Conservation (phyloP, 2,797 vertebrate genomes). For the Sebastes oblongus region DNA sequence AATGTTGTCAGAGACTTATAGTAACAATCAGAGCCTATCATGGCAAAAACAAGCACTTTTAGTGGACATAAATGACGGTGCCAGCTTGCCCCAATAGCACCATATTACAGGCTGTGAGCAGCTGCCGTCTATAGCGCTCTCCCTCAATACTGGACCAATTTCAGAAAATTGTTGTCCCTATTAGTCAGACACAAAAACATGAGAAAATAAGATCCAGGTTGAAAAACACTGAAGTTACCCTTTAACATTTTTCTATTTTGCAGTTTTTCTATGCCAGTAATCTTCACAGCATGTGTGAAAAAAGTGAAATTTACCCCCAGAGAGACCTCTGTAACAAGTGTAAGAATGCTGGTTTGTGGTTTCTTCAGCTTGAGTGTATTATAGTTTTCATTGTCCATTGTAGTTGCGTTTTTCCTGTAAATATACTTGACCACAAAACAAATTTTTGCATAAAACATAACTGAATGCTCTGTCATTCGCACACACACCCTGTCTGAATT, state of each 20-base stretch:
- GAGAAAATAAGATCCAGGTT: fast-evolving
- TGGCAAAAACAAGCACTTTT: too few species aligned
- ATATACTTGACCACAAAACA: conserved; percentile 6
- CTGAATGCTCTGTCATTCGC: conserved; percentile 4
- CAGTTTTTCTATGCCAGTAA: background rate
- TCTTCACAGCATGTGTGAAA: background rate
- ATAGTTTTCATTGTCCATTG: background rate
- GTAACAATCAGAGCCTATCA: too few species aligned
- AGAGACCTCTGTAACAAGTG: conserved; percentile 6
- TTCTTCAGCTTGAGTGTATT: conserved; percentile 2
- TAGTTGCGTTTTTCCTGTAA: background rate
- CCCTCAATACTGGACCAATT: too few species aligned
- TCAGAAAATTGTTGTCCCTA: too few species aligned
- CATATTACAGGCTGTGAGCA: too few species aligned
- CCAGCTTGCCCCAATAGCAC: too few species aligned
- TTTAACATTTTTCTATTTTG: background rate
- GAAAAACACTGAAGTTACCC: too few species aligned
- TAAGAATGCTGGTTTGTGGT: background rate
- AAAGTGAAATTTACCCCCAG: background rate
- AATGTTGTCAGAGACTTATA: too few species aligned
- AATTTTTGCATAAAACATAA: conserved; percentile 6
- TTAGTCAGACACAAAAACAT: too few species aligned
- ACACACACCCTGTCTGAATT: conserved; percentile 53
- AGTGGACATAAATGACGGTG: too few species aligned
- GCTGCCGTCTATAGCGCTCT: too few species aligned